These are phyloP conservation scores for Eublepharis macularius DNA, from an alignment of 2,113 vertebrate genomes.

Conservation along the genomic window DNA sequence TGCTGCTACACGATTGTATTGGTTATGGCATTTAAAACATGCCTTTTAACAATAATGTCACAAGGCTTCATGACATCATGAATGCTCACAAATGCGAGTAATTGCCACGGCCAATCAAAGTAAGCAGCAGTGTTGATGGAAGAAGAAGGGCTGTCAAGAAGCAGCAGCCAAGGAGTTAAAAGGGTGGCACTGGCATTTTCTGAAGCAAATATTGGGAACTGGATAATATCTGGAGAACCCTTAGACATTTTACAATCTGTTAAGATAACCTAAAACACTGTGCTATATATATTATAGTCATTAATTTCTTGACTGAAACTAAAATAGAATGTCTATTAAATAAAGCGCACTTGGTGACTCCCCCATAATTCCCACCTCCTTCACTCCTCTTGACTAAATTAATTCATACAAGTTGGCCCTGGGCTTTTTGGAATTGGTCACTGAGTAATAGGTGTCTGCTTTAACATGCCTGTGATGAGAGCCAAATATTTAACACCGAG, in stretches of 20 bases:
- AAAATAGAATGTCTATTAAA: conserved; percentile 44
- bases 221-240: neutral
- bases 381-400: conserved; percentile 17
- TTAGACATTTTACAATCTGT: conserved; percentile 23
- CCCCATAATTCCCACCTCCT: neutral
- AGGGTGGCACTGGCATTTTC: neutral
- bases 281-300: conserved; percentile 42
- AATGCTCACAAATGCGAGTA: neutral
- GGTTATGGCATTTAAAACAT: neutral
- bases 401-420: conserved; percentile 52
- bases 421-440: conserved; percentile 57
- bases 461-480: conserved; percentile 56
- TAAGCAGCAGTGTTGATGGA: neutral
- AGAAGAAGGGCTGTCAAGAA: neutral
- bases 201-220: neutral
- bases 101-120: neutral
- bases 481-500: conserved; percentile 52
- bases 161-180: neutral
- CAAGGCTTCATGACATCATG: neutral
- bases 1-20: neutral
- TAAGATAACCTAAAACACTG: conserved; percentile 44
- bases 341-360: conserved; percentile 36
- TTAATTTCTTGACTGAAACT: conserved; percentile 56
- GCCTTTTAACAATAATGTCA: neutral
- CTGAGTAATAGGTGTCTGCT: conserved; percentile 56